Conservation (phyloP, 2,888 invertebrate species). For the Aplocera efformata region DNA sequence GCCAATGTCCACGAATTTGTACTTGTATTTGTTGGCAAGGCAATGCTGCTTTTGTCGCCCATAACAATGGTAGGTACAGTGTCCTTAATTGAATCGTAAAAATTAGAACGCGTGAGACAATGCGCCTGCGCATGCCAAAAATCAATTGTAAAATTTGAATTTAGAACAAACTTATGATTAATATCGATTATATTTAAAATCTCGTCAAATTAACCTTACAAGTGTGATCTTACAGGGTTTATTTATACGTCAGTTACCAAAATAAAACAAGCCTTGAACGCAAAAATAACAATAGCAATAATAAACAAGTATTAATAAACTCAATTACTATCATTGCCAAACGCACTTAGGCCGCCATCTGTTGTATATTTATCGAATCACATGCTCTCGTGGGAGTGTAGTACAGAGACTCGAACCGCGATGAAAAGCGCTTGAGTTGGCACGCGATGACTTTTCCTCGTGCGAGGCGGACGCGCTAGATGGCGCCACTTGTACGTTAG, state of each 20-base stretch:
- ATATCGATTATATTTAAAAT: background rate
- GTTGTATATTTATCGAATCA: constrained; percentile 17
- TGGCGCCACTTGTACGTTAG: constrained; percentile 43
- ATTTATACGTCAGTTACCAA: constrained; percentile 26
- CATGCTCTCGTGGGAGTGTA: constrained; percentile 19
- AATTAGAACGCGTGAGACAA: constrained; percentile 50
- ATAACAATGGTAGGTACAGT: constrained; percentile 28
- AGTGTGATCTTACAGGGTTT: constrained; percentile 16
- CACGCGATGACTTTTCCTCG: constrained; percentile 44
- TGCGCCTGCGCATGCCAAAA: constrained; percentile 51
- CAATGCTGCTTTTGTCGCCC: constrained; percentile 28
- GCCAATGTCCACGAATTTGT: constrained; percentile 7
- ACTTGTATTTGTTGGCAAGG: constrained; percentile 29
- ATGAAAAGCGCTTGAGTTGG: constrained; percentile 34
- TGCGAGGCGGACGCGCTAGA: constrained; percentile 41
- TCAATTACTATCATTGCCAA: constrained; percentile 24
- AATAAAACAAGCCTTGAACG: constrained; percentile 28
- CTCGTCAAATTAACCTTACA: constrained; percentile 12
- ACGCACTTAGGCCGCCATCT: constrained; percentile 39
- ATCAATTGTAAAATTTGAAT: constrained; percentile 22
- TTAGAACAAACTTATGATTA: constrained; percentile 2
- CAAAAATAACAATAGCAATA: constrained; percentile 30
- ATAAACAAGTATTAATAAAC: constrained; percentile 27
- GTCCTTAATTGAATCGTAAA: constrained; percentile 39
- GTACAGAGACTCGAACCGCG: constrained; percentile 24